Base-by-base conservation (phyloP, 2,888 invertebrate genomes). In the Leucoma salicis region DNA sequence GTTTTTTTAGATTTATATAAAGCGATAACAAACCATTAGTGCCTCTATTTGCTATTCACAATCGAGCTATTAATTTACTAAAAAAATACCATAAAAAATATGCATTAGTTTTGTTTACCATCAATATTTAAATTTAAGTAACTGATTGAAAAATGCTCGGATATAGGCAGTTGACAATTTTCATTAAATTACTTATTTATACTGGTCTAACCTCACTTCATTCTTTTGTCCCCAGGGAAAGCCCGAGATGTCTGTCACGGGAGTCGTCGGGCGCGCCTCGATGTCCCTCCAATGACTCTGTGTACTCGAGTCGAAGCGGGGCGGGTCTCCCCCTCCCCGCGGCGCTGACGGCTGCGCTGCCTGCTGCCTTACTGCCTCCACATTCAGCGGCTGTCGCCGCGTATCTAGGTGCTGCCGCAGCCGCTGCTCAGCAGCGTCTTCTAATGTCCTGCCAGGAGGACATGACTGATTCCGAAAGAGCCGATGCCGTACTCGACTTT, bases 351-450 rank as follows among this genome's bases (percentile, higher is more conserved):
- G 87, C 86, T 3, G 93, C 93, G 25, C 90, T 95, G 46, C 92
- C 93, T 0, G 92, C 94, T 4, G 93, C 94, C 1, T 84, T 95
- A 61, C 94, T 95, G 61, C 95, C 95, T 13, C 94, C 95, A 18
- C 95, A 95, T 77, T 94, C 95, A 3, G 95, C 95, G 2, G 95
- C 95, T 2, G 95, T 95, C 90, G 95, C 95, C 14, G 95, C 95
- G 4, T 95, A 95, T 74, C 91, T 95, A 41, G 93, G 93, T 46
- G 94, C 94, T 2, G 93, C 93, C 12, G 93, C 93, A 4, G 94
- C 93, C 2, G 94, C 93, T 15, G 94, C 93, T 42, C 95, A 95
- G 61, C 94, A 95, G 78, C 92, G 95, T 42, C 91, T 95, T 53
- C 92, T 95, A 74, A 93, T 94, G 60, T 95, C 95, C 54, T 95